These are phyloP conservation scores for Buphagus erythrorhynchus DNA, from an alignment of 2,797 vertebrate species.

Conservation along the genomic window DNA sequence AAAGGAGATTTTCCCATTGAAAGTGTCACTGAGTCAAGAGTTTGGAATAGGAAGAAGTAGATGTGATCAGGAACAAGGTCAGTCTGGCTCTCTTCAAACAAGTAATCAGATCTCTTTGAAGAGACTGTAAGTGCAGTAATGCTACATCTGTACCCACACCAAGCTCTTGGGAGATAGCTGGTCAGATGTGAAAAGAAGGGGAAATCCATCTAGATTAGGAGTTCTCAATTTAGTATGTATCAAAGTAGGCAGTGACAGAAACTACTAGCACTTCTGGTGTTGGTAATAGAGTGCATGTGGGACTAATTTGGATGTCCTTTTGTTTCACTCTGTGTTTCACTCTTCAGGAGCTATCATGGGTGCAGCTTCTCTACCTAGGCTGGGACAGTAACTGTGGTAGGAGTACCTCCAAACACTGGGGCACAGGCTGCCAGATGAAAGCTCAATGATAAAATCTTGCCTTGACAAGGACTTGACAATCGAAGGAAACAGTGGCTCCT, in stretches of 20 bases:
- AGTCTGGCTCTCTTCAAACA: neutral
- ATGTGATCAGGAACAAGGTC: neutral
- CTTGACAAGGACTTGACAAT: neutral
- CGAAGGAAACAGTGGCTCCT: neutral
- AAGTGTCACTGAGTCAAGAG: neutral
- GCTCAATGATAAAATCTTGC: neutral
- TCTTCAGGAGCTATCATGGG: neutral
- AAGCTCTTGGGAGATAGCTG: neutral
- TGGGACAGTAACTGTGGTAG: neutral
- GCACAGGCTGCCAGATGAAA: neutral
- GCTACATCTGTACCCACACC: neutral
- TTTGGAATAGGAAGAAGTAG: neutral
- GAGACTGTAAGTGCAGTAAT: neutral
- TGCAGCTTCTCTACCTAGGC: neutral
- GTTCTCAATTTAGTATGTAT: neutral
- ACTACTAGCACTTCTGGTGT: neutral
- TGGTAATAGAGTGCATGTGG: neutral
- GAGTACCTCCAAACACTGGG: neutral
- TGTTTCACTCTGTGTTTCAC: neutral
- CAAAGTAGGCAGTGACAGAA: neutral
- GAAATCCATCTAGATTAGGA: neutral
- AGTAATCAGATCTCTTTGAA: neutral
- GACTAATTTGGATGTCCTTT: neutral
- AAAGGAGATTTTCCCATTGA: neutral
- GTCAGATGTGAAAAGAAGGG: neutral